Evolutionary conservation across 2,888 invertebrate genomes (phyloP), one percentile per base, ranked within the genome.

Genomic region (Stenoptilia bipunctidactyla): DNA sequence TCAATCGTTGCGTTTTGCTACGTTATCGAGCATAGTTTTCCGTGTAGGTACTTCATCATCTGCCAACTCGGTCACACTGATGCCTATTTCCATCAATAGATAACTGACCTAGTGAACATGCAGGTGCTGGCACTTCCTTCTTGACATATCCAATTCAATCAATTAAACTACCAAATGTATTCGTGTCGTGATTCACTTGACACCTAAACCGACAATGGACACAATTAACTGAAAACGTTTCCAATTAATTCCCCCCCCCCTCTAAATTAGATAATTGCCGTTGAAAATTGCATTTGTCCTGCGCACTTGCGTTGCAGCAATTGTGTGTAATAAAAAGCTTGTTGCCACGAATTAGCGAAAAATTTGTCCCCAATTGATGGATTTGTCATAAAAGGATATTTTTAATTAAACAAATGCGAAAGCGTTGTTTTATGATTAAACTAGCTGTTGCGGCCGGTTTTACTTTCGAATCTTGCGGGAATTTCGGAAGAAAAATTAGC

Each of bases 301-400:
- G 68, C 57, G 50, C 55, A 55, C 56, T 48, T 49, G 54, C 47
- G 54, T 56, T 71, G 73, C 70, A 71, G 61, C 67, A 73, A 69
- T 72, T 69, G 66, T 44, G 15, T 44, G 42, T 52, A 48, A 52
- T 47, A 50, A 57, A 20, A 20, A 20, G 20, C 20, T 20, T 5
- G 3, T 20, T 20, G 49, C 48, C 49, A 52, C 51, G 12, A 30
- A 30, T 50, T 48, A 61, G 57, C 70, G 65, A 63, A 56, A 70
- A 75, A 80, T 77, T n/a, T 82, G 79, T 61, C 70, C 77, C 67
- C 63, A 80, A 82, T 82, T 77, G 65, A 58, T 56, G 60, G 71
- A 72, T 77, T 74, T 69, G 61, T n/a, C n/a, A n/a, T n/a, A n/a
- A n/a, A n/a, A n/a, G n/a, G n/a, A n/a, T n/a, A n/a, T n/a, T n/a